phyloP scores from a whole-genome alignment of 2,797 vertebrate genomes.

The Rhinatrema bivittatum region DNA sequence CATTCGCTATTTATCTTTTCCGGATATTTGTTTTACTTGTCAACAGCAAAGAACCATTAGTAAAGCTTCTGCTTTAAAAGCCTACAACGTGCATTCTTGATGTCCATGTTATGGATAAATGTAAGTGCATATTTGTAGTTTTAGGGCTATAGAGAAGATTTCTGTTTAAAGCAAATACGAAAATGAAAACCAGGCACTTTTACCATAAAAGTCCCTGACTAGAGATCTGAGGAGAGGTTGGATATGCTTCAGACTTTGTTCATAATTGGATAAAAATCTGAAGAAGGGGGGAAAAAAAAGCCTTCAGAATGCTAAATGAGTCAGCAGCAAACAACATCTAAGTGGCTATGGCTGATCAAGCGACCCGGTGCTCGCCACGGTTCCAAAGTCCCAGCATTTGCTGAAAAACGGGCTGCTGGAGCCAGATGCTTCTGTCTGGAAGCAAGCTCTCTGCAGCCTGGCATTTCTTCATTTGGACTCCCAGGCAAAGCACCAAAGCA shows the following conservation, averaged over 20 bases:
- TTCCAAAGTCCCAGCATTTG: slow-evolving; percentile 11
- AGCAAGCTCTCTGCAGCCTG: slow-evolving; percentile 20
- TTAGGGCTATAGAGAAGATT: slow-evolving; percentile 1
- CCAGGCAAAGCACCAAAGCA: slow-evolving; percentile 6
- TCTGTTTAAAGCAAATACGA: slow-evolving; percentile 13
- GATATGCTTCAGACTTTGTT: slow-evolving; percentile 23
- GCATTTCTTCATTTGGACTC: slow-evolving; percentile 16
- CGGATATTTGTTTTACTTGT: too few species aligned
- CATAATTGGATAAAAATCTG: slow-evolving; percentile 11
- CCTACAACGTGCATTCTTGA: too few species aligned
- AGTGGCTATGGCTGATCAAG: too few species aligned
- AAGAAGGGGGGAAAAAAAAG: too few species aligned
- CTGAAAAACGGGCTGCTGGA: not conserved
- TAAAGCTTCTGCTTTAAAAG: too few species aligned
- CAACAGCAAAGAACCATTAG: too few species aligned
- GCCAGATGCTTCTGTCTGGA: slow-evolving; percentile 14
- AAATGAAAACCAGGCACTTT: slow-evolving; percentile 23
- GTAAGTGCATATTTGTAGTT: not conserved
- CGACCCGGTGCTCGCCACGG: slow-evolving; percentile 8
- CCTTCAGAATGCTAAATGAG: slow-evolving; percentile 16
- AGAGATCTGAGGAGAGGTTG: slow-evolving; percentile 11
- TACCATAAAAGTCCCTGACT: slow-evolving; percentile 14
- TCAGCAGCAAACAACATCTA: slow-evolving; percentile 11
- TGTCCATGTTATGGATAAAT: too few species aligned
- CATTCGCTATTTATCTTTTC: too few species aligned